Conservation (phyloP, 2,797 vertebrate genomes). For the Pipistrellus kuhlii region DNA sequence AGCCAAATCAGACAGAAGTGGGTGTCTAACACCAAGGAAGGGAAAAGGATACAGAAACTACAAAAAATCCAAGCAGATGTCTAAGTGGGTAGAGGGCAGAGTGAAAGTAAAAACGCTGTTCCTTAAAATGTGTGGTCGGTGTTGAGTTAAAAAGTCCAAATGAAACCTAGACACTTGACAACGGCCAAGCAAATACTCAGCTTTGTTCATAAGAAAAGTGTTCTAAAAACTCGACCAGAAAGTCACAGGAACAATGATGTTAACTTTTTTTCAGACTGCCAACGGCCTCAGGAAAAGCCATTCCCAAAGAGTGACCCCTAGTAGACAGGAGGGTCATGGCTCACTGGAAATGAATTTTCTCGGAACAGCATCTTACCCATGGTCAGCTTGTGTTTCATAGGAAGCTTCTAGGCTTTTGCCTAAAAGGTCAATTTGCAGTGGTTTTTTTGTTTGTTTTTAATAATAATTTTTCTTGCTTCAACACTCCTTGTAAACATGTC, state of each 20-base stretch:
- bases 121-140: background rate
- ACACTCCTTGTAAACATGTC: background rate
- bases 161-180: background rate
- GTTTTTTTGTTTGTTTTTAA: background rate
- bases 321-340: background rate
- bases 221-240: background rate
- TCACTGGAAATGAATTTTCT: background rate
- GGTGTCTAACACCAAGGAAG: background rate
- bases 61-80: background rate
- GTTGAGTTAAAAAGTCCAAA: conserved; percentile 13
- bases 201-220: background rate
- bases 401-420: background rate
- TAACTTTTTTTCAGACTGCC: background rate
- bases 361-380: background rate
- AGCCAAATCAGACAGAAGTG: background rate
- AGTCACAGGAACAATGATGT: background rate
- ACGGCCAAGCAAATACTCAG: background rate
- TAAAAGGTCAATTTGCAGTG: background rate
- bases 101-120: background rate
- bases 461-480: background rate
- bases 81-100: background rate
- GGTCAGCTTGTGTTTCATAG: background rate
- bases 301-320: conserved; percentile 23
- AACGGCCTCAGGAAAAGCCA: background rate
- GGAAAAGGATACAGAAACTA: background rate